Percentiles rank a stretch among this genome's conserved stretches.
Evolutionary conservation across 2,113 vertebrate species (phyloP).

Genomic region (Nannobrachium achirus): DNA sequence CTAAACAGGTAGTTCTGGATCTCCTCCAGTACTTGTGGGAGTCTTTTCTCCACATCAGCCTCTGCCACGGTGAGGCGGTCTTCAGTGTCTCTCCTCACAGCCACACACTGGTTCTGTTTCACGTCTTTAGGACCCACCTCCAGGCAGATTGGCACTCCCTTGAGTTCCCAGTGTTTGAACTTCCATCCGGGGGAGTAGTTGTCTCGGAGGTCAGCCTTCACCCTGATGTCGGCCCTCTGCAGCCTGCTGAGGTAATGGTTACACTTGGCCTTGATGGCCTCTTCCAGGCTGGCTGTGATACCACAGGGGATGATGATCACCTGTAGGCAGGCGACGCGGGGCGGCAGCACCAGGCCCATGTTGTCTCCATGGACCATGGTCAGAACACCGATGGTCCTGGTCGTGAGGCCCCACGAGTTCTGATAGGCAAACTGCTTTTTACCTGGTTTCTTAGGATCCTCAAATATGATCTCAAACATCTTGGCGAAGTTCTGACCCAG

Average conservation of each 20-base stretch:
- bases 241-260: conserved; percentile 83
- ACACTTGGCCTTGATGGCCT: conserved; percentile 88
- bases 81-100: conserved; percentile 91
- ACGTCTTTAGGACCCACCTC: conserved; percentile 97
- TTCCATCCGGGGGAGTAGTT: conserved; percentile 99
- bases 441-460: conserved; percentile 93
- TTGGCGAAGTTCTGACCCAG: conserved; percentile 97
- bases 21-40: conserved; percentile 86
- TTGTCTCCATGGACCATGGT: conserved; percentile 98
- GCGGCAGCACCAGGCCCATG: conserved; percentile 92
- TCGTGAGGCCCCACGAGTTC: conserved; percentile 98
- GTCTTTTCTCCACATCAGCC: conserved; percentile 83
- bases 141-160: conserved; percentile 94
- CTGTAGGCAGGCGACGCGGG: conserved; percentile 93
- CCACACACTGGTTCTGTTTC: conserved; percentile 92
- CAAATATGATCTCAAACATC: conserved; percentile 97
- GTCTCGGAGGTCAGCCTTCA: conserved; percentile 87
- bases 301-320: conserved; percentile 96
- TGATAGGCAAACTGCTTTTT: conserved; percentile 96
- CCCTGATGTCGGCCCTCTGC: conserved; percentile 79
- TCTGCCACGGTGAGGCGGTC: conserved; percentile 88
- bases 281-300: conserved; percentile 89
- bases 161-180: conserved; percentile 99
- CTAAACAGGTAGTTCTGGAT: conserved; percentile 89
- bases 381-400: conserved; percentile 95